Percentiles rank a stretch among this genome's conserved stretches.
These are phyloP conservation scores for Gopherus flavomarginatus DNA, from an alignment of 2,113 vertebrate genomes.

Conservation along the genomic window DNA sequence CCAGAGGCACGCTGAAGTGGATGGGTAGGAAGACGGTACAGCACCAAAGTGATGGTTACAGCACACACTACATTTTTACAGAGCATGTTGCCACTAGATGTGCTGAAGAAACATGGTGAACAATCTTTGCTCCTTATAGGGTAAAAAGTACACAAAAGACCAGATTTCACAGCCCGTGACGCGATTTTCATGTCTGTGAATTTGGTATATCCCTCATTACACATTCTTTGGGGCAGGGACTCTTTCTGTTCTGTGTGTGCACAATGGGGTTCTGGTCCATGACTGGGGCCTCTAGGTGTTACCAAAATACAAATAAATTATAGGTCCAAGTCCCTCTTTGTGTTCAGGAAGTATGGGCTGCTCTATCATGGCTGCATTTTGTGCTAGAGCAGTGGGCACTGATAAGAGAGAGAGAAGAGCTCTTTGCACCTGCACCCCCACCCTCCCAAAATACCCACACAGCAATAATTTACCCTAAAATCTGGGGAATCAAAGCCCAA, in stretches of 20 bases:
- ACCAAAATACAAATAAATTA: not conserved
- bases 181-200: not conserved
- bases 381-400: not conserved
- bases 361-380: not conserved
- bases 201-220: not conserved
- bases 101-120: too few relatives aligned
- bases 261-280: not conserved
- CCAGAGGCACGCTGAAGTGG: not conserved
- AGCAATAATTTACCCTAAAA: conserved; percentile 11
- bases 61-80: not conserved
- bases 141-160: not conserved
- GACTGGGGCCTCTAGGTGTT: not conserved
- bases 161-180: not conserved
- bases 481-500: not conserved
- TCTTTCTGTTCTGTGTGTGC: not conserved
- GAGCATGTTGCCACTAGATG: too few relatives aligned
- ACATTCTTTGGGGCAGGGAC: not conserved
- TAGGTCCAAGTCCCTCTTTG: not conserved
- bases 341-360: not conserved
- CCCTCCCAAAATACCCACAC: not conserved
- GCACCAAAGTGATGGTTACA: too few relatives aligned
- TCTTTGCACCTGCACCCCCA: not conserved
- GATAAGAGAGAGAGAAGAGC: not conserved
- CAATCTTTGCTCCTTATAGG: not conserved
- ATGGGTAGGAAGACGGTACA: too few relatives aligned